Evolutionary conservation across 1,140 invertebrate genomes (phyloP), one percentile per base, ranked within the genome.

Genomic region (Ooceraea biroi): DNA sequence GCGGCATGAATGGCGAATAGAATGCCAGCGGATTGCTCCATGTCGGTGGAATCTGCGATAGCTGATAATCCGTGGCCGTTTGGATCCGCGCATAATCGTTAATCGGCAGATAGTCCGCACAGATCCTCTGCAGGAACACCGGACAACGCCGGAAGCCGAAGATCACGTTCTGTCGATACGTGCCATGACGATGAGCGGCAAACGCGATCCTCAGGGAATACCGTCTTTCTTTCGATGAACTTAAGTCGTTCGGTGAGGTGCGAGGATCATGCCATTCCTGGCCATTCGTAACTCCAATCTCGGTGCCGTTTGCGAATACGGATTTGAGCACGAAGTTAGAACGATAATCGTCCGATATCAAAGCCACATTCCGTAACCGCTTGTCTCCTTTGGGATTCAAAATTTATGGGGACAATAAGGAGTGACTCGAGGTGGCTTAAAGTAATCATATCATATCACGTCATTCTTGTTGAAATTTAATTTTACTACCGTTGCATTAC

Each of bases 141-240:
- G 97, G 97, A 68, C 97, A 96, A 52, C 92, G 92, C 0, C 97
- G 97, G 92, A 98, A 97, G 92, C 97, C 97, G 93, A 98, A 97
- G 0, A 97, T 95, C 5, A 98, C 93, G 0, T 96, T 96, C 92
- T 98, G 97, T 0, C 97, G 95, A 90, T 98, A 98, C 3, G 97
- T 98, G 30, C 97, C 97, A 92, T 97, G 98, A 76, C 97, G 96
- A 71, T 96, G 95, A 0, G 97, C 96, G 50, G 95, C 95, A 91
- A 98, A 98, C 41, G 94, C 93, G 41, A 98, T 95, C 86, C 96
- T 96, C 0, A 98, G 94, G 80, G 95, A 95, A 90, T 97, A 92
- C 3, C 58, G 52, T 96, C 73, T 95, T 89, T 80, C 10, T 0
- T 17, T 41, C 22, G 57, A 57, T n/a, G 19, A 10, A 73, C 52